These are phyloP conservation scores for Gracilinanus agilis DNA, from an alignment of 2,113 vertebrate genomes.

Conservation along the genomic window DNA sequence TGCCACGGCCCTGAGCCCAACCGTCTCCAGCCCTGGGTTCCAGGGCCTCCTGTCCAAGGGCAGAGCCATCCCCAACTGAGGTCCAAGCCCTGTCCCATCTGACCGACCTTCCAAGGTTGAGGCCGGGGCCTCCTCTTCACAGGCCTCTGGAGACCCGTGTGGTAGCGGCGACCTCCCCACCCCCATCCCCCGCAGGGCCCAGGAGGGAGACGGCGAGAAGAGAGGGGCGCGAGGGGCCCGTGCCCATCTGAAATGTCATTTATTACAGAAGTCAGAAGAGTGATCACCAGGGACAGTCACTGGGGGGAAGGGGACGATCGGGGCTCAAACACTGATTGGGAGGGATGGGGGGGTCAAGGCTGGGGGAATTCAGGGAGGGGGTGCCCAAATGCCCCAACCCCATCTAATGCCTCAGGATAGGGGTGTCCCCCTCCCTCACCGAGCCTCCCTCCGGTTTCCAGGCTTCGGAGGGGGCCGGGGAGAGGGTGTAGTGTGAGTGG, in stretches of 20 bases:
- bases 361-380: background rate
- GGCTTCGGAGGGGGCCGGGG: slow-evolving; percentile 28
- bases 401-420: slow-evolving; percentile 66
- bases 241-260: slow-evolving; percentile 70
- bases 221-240: background rate
- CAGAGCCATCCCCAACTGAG: too few species aligned
- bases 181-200: too few species aligned
- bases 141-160: too few species aligned
- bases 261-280: slow-evolving; percentile 77
- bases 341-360: slow-evolving; percentile 14
- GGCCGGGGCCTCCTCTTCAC: too few species aligned
- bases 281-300: slow-evolving; percentile 73
- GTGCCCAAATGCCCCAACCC: slow-evolving; percentile 56
- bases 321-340: slow-evolving; percentile 73
- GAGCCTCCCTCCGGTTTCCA: slow-evolving; percentile 31
- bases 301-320: slow-evolving; percentile 8
- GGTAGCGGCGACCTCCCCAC: too few species aligned
- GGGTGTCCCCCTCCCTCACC: slow-evolving; percentile 55
- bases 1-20: too few species aligned
- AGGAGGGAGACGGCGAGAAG: too few species aligned
- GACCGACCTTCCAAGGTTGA: too few species aligned
- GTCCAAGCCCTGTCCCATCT: too few species aligned
- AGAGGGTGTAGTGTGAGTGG: slow-evolving; percentile 76
- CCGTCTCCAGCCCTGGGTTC: too few species aligned
- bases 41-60: too few species aligned